Percentiles rank a stretch among this genome's conserved stretches.
Evolutionary conservation across 1,140 invertebrate species (phyloP).

Genomic region (Elymnias hypermnestra): DNA sequence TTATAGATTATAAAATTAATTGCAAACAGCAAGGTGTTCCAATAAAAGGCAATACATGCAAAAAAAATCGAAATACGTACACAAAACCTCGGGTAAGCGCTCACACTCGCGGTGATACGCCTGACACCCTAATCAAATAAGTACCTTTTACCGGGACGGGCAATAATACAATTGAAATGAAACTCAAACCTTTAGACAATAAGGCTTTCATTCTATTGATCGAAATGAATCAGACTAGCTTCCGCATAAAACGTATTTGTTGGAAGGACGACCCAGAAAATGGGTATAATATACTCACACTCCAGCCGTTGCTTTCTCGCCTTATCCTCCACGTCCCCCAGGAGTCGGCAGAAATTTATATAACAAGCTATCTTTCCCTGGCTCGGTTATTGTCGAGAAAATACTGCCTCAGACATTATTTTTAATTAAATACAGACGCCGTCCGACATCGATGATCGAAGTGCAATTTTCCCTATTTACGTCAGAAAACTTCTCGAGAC

Average conservation of each 20-base stretch:
- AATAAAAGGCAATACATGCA: conserved; percentile 13
- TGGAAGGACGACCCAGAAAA: conserved; percentile 76
- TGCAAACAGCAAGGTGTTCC: background rate
- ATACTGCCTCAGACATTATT: conserved; percentile 68
- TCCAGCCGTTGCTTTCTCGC: conserved; percentile 61
- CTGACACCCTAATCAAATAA: conserved; percentile 76
- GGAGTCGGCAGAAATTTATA: conserved; percentile 72
- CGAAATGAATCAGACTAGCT: conserved; percentile 52
- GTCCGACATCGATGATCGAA: conserved; percentile 37
- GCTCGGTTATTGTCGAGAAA: conserved; percentile 68
- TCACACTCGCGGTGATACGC: conserved; percentile 71
- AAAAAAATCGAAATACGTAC: conserved; percentile 70
- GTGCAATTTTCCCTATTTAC: conserved; percentile 22
- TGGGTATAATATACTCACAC: conserved; percentile 75
- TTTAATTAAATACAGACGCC: conserved; percentile 70
- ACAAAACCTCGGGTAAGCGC: conserved; percentile 65
- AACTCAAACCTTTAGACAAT: conserved; percentile 17
- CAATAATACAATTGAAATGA: conserved; percentile 20
- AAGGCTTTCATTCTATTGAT: conserved; percentile 34
- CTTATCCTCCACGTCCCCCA: conserved; percentile 66
- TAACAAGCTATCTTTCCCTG: conserved; percentile 72
- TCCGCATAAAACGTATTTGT: conserved; percentile 76
- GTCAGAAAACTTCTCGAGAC: background rate
- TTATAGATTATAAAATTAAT: background rate
- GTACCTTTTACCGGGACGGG: conserved; percentile 67